phyloP scores from a whole-genome alignment of 2,797 vertebrate species.

The Rhinogobio ventralis region DNA sequence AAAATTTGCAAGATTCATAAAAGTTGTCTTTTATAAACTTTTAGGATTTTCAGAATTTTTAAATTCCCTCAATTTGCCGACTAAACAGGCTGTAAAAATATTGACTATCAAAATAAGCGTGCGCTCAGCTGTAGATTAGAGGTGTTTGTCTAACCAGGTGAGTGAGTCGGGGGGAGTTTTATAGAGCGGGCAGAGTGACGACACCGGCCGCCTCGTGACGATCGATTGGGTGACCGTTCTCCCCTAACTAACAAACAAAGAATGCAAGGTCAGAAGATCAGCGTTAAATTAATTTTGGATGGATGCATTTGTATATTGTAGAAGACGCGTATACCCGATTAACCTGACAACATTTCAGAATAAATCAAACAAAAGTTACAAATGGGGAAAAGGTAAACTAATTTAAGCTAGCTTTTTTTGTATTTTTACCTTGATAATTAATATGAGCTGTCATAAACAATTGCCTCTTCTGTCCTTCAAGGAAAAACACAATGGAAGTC shows the following conservation, averaged over 20 bases:
- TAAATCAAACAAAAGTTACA: background rate
- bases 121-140: slow-evolving; percentile 32
- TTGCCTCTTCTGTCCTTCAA: background rate
- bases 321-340: background rate
- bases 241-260: slow-evolving; percentile 8
- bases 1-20: slow-evolving; percentile 91
- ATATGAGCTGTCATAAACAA: background rate
- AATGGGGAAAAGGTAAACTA: background rate
- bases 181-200: slow-evolving; percentile 78
- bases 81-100: background rate
- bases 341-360: background rate
- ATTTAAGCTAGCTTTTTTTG: background rate
- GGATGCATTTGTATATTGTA: background rate
- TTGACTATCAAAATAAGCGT: background rate
- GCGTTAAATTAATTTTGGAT: background rate
- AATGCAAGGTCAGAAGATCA: slow-evolving; percentile 16
- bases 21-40: slow-evolving; percentile 63
- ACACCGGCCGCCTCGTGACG: slow-evolving; percentile 69
- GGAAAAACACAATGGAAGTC: slow-evolving; percentile 1
- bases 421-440: background rate
- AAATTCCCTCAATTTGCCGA: background rate
- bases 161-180: slow-evolving; percentile 77
- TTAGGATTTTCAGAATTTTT: background rate
- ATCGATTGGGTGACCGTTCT: slow-evolving; percentile 52
- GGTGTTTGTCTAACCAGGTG: slow-evolving; percentile 77